Base-by-base conservation (phyloP, 2,113 vertebrate species). In the Mustela lutreola region DNA sequence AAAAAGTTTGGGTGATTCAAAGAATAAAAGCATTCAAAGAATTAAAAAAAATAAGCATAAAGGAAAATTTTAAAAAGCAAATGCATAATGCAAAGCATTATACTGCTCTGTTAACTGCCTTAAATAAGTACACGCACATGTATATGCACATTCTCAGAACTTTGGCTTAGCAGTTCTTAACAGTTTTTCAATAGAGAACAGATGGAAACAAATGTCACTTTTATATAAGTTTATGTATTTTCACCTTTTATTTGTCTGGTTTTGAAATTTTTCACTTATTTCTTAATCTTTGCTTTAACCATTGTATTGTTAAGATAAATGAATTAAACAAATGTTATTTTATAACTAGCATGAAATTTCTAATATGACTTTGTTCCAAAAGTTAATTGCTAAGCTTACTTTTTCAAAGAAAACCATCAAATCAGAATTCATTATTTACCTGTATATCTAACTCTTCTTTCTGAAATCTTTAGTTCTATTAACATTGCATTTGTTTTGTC, bases 181-280 rank as follows among this genome's bases (percentile, higher is more conserved):
- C 90, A 80, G 67, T 39, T 97, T 94, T 89, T 73, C 83, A 89
- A 89, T 42, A 92, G 36, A 90, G 48, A 95, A 48, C 92, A 94
- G 83, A 97, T 81, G 87, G 92, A 94, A 95, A 81, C 89, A 96
- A 96, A 92, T 90, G 86, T 36, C 83, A 80, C 21, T 97, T 97
- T 67, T 81, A 21, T 86, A 2, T 85, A 78, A 79, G n/a, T 93
- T 93, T 96, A 86, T 62, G 11, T 58, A 89, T 73, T 95, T 93
- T 97, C n/a, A 31, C 56, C 89, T 95, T 93, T 82, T 62, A 81
- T 91, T 96, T 97, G 73, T 75, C 67, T 71, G 33, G 4, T 80
- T 91, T 97, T 93, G 75, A 93, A 95, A 39, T 56, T 8, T 95
- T 95, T 86, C 18, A 70, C 19, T 96, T 91, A 62, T 71, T 96